Conservation (phyloP, 2,797 vertebrate species). For the Synaphobranchus kaupii region DNA sequence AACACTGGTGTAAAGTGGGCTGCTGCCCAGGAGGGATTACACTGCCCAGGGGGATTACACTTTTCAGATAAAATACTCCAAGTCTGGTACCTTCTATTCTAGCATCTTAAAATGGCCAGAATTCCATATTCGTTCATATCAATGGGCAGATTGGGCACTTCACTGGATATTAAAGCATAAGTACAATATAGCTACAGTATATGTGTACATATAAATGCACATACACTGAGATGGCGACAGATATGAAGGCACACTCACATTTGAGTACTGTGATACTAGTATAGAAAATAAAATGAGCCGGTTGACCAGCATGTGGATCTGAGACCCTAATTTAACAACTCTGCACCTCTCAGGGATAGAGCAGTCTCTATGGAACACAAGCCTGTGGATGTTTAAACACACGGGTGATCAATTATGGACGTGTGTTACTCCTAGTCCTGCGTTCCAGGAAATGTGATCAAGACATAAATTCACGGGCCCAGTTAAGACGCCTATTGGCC, state of each 20-base stretch:
- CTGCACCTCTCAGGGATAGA: not conserved
- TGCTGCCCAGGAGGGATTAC: too few relatives aligned
- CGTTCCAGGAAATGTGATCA: not conserved
- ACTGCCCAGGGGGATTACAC: not conserved
- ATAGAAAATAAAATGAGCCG: not conserved
- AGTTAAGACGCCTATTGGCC: not conserved
- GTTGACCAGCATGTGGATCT: not conserved
- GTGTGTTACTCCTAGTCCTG: not conserved
- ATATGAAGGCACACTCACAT: not conserved
- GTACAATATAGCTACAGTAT: not conserved
- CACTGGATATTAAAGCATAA: not conserved
- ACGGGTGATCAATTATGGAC: not conserved
- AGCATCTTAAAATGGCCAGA: not conserved
- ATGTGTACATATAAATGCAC: not conserved
- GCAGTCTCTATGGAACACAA: not conserved
- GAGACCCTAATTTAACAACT: not conserved
- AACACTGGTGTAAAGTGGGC: not conserved
- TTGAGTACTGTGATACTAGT: not conserved
- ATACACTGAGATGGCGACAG: not conserved
- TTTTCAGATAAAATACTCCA: not conserved
- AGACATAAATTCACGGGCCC: not conserved
- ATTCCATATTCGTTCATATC: not conserved
- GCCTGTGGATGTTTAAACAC: not conserved
- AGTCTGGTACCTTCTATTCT: not conserved
- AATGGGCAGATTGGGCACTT: not conserved